A percentile compares a stretch with the other conserved stretches of the same genome.
phyloP scores from a whole-genome alignment of 2,797 vertebrate species.

The Triplophysa yarkandensis region DNA sequence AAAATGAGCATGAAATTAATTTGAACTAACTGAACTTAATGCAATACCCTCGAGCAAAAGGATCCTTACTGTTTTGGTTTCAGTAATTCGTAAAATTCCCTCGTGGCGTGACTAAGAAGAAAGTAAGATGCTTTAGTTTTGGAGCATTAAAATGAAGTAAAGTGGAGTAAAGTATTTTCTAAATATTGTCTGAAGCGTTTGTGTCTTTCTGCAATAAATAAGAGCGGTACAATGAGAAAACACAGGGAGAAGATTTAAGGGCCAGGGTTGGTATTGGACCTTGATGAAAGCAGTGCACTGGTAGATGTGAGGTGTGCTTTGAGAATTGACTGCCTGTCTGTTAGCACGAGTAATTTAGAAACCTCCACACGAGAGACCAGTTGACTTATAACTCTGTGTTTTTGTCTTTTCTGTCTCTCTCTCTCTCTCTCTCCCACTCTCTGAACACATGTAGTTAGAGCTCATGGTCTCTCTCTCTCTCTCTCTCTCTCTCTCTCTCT shows the following conservation, averaged over 20 bases:
- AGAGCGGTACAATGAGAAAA: conserved; percentile 13
- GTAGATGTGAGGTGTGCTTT: conserved; percentile 20
- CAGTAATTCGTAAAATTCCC: neutral
- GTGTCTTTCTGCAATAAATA: conserved; percentile 14
- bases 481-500: conserved; percentile 30
- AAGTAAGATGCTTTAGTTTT: neutral
- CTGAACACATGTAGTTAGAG: neutral
- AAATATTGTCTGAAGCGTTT: neutral
- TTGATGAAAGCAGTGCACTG: conserved; percentile 45
- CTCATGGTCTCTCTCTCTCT: neutral
- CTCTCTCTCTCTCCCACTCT: neutral
- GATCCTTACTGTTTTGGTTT: neutral
- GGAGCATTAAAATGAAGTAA: neutral
- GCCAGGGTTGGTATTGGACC: conserved; percentile 16
- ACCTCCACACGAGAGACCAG: conserved; percentile 43
- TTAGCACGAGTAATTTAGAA: conserved; percentile 47
- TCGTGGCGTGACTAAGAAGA: neutral
- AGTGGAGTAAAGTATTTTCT: no score
- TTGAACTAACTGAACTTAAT: conserved; percentile 27
- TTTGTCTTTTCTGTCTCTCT: conserved; percentile 22
- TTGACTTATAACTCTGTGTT: conserved; percentile 38
- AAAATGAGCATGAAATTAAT: conserved; percentile 31
- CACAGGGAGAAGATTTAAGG: conserved; percentile 38
- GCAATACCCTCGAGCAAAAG: conserved; percentile 19
- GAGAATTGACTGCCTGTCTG: conserved; percentile 54